These are phyloP conservation scores for Magallana nippona DNA, from an alignment of 2,888 invertebrate genomes.

Conservation along the genomic window DNA sequence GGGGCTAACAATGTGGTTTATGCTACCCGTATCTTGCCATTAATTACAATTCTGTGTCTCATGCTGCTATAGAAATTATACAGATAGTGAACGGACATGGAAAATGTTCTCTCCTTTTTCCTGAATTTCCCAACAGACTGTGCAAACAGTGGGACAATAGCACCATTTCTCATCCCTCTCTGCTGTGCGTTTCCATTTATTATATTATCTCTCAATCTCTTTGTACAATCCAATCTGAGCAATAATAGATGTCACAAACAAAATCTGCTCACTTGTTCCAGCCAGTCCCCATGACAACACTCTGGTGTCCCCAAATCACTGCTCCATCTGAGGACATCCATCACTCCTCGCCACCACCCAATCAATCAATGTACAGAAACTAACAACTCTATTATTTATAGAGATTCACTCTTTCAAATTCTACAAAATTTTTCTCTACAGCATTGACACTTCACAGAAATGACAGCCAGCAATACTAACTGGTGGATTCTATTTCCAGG, in stretches of 20 bases:
- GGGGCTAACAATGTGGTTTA: background rate
- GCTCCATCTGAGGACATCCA: background rate
- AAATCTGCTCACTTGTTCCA: background rate
- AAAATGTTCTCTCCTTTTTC: background rate
- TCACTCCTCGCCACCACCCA: background rate
- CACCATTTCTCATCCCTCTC: background rate
- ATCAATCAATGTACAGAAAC: background rate
- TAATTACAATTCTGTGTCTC: background rate
- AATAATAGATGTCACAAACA: conserved; percentile 16
- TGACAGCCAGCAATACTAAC: no score
- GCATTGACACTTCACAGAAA: no score
- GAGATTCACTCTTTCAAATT: no score
- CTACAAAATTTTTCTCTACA: no score
- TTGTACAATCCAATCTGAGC: conserved; percentile 13
- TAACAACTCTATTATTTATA: background rate
- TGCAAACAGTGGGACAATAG: conserved; percentile 16
- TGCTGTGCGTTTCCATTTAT: background rate
- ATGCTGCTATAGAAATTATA: conserved; percentile 8
- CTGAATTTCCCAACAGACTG: conserved; percentile 18
- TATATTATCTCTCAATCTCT: conserved; percentile 1
- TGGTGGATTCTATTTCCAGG: no score
- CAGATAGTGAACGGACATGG: background rate
- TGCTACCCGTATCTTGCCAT: background rate
- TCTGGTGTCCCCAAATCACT: background rate
- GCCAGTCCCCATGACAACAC: background rate